Base-by-base conservation (phyloP, 1,140 invertebrate species). In the Charaxes varanes region DNA sequence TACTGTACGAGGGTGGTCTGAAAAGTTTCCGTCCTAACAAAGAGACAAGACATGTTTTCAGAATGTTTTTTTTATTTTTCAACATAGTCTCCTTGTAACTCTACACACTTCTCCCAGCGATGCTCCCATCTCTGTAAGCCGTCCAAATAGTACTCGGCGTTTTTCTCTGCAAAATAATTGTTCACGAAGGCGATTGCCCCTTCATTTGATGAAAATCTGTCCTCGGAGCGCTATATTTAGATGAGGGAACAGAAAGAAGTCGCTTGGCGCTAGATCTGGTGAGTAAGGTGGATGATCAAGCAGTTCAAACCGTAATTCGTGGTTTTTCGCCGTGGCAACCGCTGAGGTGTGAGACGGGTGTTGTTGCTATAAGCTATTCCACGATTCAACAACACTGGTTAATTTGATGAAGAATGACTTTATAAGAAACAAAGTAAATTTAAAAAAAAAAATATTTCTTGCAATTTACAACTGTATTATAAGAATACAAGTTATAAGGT, bases 271-370 rank as follows among this genome's bases (percentile, higher is more conserved):
- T 35, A 47, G 15, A 32, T 53, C 49, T 27, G 49, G 45, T 19
- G 50, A 53, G 23, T 84, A 86, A 22, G 61, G 59, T 26, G 65
- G 61, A 37, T 85, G 73, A 21, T 37, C 22, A 33, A 84, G 32
- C 36, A 77, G 41, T 71, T 80, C 65, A 62, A 70, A 81, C 18
- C 44, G 23, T 17, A 70, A 52, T 56, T 83, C 54, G 3, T 58
- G 37, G 8, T 79, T 53, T 60, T 62, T 62, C 11, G 54, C 60
- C 41, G 56, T 65, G 14, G 46, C 49, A 46, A 57, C 41, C 12
- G 34, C 45, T 43, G 51, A 61, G 17, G 38, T 58, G 55, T 67
- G 53, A 57, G 26, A 46, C 24, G 47, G 44, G 49, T 47, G 31
- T 62, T 59, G 32, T 64, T n/a, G n/a, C n/a, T n/a, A n/a, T n/a